Percentiles rank a stretch among this genome's conserved stretches.
phyloP scores from a whole-genome alignment of 2,888 invertebrate genomes.

The Ctenicera cuprea region DNA sequence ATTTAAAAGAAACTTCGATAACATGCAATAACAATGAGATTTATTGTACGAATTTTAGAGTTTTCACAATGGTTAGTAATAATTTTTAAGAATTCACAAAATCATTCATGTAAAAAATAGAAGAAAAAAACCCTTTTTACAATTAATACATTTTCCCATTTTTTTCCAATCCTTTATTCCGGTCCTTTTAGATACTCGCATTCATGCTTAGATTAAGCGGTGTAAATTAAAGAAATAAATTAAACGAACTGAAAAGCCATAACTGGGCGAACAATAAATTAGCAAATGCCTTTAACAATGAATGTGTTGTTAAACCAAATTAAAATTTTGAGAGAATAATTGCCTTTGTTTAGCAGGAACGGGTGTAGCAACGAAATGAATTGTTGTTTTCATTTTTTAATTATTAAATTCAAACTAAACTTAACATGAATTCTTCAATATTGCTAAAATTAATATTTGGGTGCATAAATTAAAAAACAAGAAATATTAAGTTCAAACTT shows the following conservation, averaged over 20 bases:
- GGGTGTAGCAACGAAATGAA: neutral
- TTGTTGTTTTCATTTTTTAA: neutral
- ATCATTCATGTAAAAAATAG: too few relatives aligned
- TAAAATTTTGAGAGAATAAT: constrained; percentile 11
- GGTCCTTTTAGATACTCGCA: neutral
- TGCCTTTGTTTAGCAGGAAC: neutral
- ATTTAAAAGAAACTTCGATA: too few relatives aligned
- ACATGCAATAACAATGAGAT: constrained; percentile 4
- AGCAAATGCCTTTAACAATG: constrained; percentile 12
- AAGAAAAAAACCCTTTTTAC: too few relatives aligned
- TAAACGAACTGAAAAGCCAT: neutral
- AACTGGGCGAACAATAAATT: neutral
- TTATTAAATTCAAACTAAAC: neutral
- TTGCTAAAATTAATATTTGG: too few relatives aligned
- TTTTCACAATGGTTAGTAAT: too few relatives aligned
- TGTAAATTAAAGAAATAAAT: neutral
- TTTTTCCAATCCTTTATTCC: neutral
- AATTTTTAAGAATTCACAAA: too few relatives aligned
- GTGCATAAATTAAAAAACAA: too few relatives aligned
- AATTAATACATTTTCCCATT: too few relatives aligned
- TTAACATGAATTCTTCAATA: neutral
- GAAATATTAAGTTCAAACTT: too few relatives aligned
- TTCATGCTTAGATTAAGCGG: neutral
- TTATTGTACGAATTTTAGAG: neutral
- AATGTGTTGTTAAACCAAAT: constrained; percentile 1